Conservation (phyloP, 1,140 invertebrate species). For the Dolichoris vasculosae region DNA sequence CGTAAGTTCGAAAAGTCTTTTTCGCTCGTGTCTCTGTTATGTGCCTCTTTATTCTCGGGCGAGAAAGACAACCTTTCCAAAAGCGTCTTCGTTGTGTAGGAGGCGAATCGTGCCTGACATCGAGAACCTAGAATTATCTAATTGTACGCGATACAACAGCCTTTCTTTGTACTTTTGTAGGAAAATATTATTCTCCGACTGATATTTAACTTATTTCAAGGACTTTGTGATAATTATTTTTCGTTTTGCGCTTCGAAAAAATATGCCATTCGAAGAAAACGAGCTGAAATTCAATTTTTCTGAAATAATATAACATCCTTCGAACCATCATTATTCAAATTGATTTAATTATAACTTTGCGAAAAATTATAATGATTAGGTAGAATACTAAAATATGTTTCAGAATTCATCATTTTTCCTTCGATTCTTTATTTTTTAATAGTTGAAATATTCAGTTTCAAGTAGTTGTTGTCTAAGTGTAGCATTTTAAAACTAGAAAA, state of each 20-base stretch:
- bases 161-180: not conserved
- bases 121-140: conserved; percentile 28
- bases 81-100: conserved; percentile 12
- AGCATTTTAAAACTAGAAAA: too few relatives aligned
- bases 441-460: too few relatives aligned
- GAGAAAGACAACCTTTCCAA: conserved; percentile 1
- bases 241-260: not conserved
- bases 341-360: not conserved
- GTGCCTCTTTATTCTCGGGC: not conserved
- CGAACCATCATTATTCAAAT: not conserved
- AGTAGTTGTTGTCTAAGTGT: too few relatives aligned
- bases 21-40: not conserved
- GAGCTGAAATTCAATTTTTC: not conserved
- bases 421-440: too few relatives aligned
- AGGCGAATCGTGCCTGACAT: conserved; percentile 8
- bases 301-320: not conserved
- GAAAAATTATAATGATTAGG: not conserved
- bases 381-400: too few relatives aligned
- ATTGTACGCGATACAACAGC: not conserved
- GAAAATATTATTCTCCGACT: not conserved
- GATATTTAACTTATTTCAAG: not conserved
- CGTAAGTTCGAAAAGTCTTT: not conserved
- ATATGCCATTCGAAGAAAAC: not conserved
- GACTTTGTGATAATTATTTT: not conserved
- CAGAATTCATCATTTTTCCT: too few relatives aligned